phyloP scores from a whole-genome alignment of 2,888 invertebrate species.

The Branchellion lobata region DNA sequence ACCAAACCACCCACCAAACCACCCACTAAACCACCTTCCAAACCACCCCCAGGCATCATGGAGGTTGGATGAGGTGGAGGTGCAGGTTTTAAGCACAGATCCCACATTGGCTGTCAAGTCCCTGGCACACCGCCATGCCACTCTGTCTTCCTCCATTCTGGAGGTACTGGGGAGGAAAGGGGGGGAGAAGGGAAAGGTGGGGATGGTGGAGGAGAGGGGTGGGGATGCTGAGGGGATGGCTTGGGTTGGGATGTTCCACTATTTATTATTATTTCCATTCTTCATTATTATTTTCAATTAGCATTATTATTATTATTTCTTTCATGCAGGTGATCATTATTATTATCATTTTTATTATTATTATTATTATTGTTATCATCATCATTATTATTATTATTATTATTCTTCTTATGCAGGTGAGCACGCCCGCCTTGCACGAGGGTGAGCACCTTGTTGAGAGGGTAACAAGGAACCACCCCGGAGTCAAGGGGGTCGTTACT shows the following conservation, averaged over 20 bases:
- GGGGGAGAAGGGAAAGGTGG: too few relatives aligned
- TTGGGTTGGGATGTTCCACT: too few relatives aligned
- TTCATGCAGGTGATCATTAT: too few relatives aligned
- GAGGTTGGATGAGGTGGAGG: conserved; percentile 75
- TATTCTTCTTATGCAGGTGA: not conserved
- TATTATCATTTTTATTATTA: too few relatives aligned
- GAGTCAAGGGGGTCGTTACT: conserved; percentile 66
- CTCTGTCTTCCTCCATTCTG: conserved; percentile 69
- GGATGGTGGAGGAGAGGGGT: too few relatives aligned
- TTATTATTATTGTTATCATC: too few relatives aligned
- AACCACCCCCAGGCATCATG: conserved; percentile 68
- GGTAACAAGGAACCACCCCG: conserved; percentile 68
- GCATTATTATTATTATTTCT: too few relatives aligned
- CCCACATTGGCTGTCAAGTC: conserved; percentile 70
- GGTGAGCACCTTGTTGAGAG: conserved; percentile 74
- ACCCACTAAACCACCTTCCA: too few relatives aligned
- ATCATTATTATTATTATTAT: too few relatives aligned
- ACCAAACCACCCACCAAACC: not conserved
- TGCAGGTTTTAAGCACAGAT: conserved; percentile 71
- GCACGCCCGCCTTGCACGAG: conserved; percentile 70
- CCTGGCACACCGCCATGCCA: conserved; percentile 71
- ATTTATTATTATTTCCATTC: too few relatives aligned
- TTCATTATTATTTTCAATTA: too few relatives aligned
- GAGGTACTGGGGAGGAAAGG: conserved; percentile 68
- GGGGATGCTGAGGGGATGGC: too few relatives aligned